These are phyloP conservation scores for Tiphia femorata DNA, from an alignment of 2,888 invertebrate genomes.

Conservation along the genomic window DNA sequence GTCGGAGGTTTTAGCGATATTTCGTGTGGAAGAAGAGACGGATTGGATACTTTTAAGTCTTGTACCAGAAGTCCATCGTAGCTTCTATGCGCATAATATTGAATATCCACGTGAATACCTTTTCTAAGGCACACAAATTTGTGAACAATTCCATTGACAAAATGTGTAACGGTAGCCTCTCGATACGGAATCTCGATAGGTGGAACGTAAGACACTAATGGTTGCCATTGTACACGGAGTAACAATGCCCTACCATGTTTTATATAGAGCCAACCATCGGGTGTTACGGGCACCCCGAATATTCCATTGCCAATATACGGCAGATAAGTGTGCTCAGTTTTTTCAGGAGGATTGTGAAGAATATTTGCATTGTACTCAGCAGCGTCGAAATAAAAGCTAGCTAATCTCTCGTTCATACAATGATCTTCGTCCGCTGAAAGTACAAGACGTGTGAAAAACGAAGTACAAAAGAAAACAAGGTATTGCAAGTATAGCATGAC, in stretches of 20 bases:
- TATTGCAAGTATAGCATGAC: neutral
- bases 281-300: constrained; percentile 76
- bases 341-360: constrained; percentile 72
- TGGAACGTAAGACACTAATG: constrained; percentile 72
- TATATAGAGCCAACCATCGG: constrained; percentile 77
- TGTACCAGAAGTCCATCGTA: constrained; percentile 85
- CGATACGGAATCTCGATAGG: constrained; percentile 72
- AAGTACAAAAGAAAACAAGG: neutral
- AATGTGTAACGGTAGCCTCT: constrained; percentile 80
- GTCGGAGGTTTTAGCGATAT: constrained; percentile 75
- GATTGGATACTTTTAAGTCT: constrained; percentile 83
- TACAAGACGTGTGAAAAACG: constrained; percentile 4
- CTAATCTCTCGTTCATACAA: constrained; percentile 78
- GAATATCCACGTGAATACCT: constrained; percentile 75
- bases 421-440: constrained; percentile 72
- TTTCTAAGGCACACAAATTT: constrained; percentile 79
- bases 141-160: constrained; percentile 75
- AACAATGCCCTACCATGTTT: constrained; percentile 78
- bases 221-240: constrained; percentile 77
- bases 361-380: constrained; percentile 79
- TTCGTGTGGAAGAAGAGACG: constrained; percentile 74
- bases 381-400: constrained; percentile 74
- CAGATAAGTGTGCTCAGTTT: constrained; percentile 75
- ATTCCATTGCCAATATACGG: constrained; percentile 84
- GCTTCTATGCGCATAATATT: constrained; percentile 85